Evolutionary conservation across 1,140 invertebrate genomes (phyloP).

Genomic region (Drosophila willistoni): DNA sequence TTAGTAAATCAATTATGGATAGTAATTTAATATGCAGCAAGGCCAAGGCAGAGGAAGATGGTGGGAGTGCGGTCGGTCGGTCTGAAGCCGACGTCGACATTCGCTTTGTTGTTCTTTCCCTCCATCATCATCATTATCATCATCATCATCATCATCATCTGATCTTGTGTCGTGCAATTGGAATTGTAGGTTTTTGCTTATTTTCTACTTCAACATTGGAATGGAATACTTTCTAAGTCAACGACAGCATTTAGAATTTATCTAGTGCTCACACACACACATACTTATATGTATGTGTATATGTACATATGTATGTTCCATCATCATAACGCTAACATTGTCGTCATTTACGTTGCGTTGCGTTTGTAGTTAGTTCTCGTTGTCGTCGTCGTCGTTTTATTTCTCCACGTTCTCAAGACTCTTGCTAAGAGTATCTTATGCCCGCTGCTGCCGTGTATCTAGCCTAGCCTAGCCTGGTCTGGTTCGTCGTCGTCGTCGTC

Average conservation of each 20-base stretch:
- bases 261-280: conserved; percentile 59
- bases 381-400: conserved; percentile 37
- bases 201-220: conserved; percentile 13
- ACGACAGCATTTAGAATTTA: conserved; percentile 74
- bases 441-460: conserved; percentile 35
- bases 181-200: conserved; percentile 8
- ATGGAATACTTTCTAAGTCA: conserved; percentile 74
- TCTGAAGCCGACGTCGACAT: neutral
- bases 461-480: conserved; percentile 17
- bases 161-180: conserved; percentile 11
- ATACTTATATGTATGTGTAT: conserved; percentile 5
- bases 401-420: conserved; percentile 50
- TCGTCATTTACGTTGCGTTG: conserved; percentile 42
- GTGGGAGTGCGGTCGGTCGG: neutral
- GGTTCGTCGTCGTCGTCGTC: conserved; percentile 9
- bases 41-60: neutral
- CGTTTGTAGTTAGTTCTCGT: conserved; percentile 3
- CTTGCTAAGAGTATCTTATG: conserved; percentile 40
- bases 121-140: neutral
- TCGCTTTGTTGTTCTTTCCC: neutral
- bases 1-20: conserved; percentile 1
- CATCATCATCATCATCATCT: neutral
- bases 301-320: conserved; percentile 4
- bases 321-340: conserved; percentile 50
- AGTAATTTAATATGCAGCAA: conserved; percentile 12